Conservation (phyloP, 2,888 invertebrate species). For the Lasioglossum leucozonium region DNA sequence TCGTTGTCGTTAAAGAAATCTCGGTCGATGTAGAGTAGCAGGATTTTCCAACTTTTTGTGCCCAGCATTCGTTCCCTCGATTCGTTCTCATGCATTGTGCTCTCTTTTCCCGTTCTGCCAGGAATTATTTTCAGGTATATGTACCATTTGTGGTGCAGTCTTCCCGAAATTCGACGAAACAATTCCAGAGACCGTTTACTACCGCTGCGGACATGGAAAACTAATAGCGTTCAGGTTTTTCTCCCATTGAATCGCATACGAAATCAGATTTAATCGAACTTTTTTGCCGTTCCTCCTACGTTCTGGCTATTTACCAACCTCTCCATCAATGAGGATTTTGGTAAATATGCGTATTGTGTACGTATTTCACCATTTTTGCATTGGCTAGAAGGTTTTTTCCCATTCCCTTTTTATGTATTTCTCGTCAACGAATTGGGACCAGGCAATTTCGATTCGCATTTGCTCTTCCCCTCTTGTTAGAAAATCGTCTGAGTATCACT, state of each 20-base stretch:
- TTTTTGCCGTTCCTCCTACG: slow-evolving; percentile 39
- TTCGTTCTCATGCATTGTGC: background rate
- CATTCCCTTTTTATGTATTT: slow-evolving; percentile 18
- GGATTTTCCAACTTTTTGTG: background rate
- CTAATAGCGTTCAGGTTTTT: slow-evolving; percentile 53
- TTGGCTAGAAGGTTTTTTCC: background rate
- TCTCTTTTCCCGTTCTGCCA: background rate
- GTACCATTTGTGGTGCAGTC: background rate
- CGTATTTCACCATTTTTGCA: background rate
- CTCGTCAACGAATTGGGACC: slow-evolving; percentile 8
- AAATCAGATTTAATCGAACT: slow-evolving; percentile 59
- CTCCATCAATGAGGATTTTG: slow-evolving; percentile 52
- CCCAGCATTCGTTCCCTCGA: background rate
- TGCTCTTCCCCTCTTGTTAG: background rate
- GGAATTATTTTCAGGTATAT: background rate
- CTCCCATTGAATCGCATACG: slow-evolving; percentile 44
- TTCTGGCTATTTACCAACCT: slow-evolving; percentile 56
- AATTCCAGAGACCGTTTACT: slow-evolving; percentile 16
- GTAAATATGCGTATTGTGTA: slow-evolving; percentile 49
- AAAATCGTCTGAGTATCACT: background rate
- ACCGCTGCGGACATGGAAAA: slow-evolving; percentile 43
- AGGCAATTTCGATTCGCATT: background rate
- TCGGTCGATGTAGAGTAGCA: background rate
- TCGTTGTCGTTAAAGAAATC: too few relatives aligned
- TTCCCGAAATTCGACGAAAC: slow-evolving; percentile 27